Evolutionary conservation across 2,113 vertebrate species (phyloP).

Genomic region (Salvelinus namaycush): DNA sequence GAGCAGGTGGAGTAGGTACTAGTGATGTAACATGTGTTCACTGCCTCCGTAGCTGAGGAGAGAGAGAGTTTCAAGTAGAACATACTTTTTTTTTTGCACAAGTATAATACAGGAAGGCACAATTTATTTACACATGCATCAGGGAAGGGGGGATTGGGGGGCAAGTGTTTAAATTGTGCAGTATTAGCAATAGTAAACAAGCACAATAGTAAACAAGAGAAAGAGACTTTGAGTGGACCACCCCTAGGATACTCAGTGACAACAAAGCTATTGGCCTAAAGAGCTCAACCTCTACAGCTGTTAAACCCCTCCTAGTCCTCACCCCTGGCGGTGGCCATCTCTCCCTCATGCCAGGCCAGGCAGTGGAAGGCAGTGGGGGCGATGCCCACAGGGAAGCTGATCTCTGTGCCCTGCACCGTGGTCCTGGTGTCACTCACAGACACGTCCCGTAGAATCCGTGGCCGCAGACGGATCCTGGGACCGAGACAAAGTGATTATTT

Average conservation of each 20-base stretch:
- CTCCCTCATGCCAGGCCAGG: constrained; percentile 89
- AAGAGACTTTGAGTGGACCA: too few relatives aligned
- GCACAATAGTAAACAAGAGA: too few relatives aligned
- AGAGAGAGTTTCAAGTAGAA: background rate
- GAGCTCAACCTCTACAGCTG: too few relatives aligned
- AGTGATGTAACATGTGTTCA: constrained; percentile 84
- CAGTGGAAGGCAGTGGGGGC: constrained; percentile 89
- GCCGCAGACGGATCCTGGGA: constrained; percentile 83
- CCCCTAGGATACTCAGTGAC: too few relatives aligned
- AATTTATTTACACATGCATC: too few relatives aligned
- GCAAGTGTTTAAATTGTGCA: too few relatives aligned
- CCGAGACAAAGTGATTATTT: background rate
- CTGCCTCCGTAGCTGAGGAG: constrained; percentile 77
- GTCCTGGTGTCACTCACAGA: constrained; percentile 82
- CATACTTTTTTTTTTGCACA: too few relatives aligned
- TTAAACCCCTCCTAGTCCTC: constrained; percentile 5
- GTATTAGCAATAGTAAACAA: too few relatives aligned
- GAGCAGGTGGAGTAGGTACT: constrained; percentile 88
- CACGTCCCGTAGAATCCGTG: constrained; percentile 83
- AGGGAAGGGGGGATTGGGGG: too few relatives aligned
- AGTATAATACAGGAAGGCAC: too few relatives aligned
- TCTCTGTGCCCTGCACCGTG: constrained; percentile 81
- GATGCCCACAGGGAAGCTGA: constrained; percentile 89
- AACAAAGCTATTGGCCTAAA: too few relatives aligned
- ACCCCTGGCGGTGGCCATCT: constrained; percentile 92